phyloP scores from a whole-genome alignment of 2,113 vertebrate species.

The Empidonax alnorum region DNA sequence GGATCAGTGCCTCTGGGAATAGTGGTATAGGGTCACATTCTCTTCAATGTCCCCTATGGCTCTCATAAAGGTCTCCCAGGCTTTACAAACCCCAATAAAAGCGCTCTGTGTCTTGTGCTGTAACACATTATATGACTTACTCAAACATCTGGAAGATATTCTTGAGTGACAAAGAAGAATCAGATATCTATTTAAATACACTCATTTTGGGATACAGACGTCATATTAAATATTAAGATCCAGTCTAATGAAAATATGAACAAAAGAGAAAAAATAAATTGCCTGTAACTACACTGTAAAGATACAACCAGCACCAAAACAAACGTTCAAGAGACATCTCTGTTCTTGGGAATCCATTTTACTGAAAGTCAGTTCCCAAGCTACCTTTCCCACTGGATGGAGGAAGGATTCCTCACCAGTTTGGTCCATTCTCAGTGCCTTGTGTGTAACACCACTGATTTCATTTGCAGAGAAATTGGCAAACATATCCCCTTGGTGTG shows the following conservation, averaged over 20 bases:
- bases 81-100: fast-evolving
- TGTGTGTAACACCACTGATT: conserved; percentile 60
- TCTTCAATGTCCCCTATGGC: not conserved
- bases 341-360: not conserved
- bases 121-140: not conserved
- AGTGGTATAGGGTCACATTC: not conserved
- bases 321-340: not conserved
- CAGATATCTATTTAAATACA: not conserved
- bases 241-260: not conserved
- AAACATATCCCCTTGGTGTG: conserved; percentile 59
- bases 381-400: not conserved
- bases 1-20: not conserved
- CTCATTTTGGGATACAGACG: not conserved
- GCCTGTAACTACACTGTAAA: not conserved
- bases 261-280: not conserved
- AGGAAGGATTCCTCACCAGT: conserved; percentile 28
- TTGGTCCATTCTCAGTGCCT: conserved; percentile 35
- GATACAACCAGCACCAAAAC: not conserved
- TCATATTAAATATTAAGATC: not conserved
- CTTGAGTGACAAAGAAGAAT: not conserved
- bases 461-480: conserved; percentile 69
- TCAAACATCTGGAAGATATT: not conserved
- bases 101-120: not conserved
- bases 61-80: not conserved
- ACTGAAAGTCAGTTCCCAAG: not conserved